Base-by-base conservation (phyloP, 1,140 invertebrate genomes). In the Danaus plexippus region DNA sequence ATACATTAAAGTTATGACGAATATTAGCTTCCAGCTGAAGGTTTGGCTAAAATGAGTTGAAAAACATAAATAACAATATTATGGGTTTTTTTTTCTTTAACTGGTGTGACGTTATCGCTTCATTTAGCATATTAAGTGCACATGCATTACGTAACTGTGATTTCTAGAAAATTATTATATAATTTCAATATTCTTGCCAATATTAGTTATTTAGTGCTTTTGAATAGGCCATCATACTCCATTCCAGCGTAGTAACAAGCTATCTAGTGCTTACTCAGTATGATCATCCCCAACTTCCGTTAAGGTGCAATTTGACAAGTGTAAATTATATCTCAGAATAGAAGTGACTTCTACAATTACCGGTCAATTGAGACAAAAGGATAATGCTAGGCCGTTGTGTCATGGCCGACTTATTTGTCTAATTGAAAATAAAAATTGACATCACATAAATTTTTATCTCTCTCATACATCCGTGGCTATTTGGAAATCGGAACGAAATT, bases 261-360 rank as follows among this genome's bases (percentile, higher is more conserved):
- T 47, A 43, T 47, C 45, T 53, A 54, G 13, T 15, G 15, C 50
- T 49, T 48, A 13, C 46, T 44, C 55, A 60, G 64, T 61, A 66
- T 47, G 58, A 47, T 64, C 64, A 71, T 64, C 67, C 68, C 71
- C 64, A 63, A 57, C 52, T 48, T 57, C 69, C 73, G 75, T 77
- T 73, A 75, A 80, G 75, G 77, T 80, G 77, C 74, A 83, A 85
- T 82, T 85, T 80, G 70, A 75, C 67, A 73, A 82, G 80, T 85
- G 80, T 73, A 81, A 85, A 85, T 80, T 85, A 79, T 80, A 71
- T 76, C 82, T 80, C 57, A 80, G 78, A 85, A 85, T 85, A 85
- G 82, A 79, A 71, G 68, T 66, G 67, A 77, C 76, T 69, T 69
- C 74, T 64, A 61, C 82, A 82, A 85, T 85, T 85, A 81, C 79